Evolutionary conservation across 2,797 vertebrate species (phyloP).

Genomic region (Lophotriccus pileatus): DNA sequence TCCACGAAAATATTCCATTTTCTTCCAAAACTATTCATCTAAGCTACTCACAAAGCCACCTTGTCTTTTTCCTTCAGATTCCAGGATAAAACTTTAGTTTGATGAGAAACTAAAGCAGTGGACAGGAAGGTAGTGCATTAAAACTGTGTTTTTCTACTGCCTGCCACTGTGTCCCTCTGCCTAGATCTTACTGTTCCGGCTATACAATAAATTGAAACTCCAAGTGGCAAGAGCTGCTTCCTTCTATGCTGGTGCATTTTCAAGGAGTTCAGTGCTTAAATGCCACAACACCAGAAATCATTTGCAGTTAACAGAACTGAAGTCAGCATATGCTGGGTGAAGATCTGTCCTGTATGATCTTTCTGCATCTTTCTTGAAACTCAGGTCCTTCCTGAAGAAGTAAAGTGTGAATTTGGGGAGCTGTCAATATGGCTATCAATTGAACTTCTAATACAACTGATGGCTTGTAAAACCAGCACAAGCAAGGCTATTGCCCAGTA

Average conservation of each 20-base stretch:
- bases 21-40: not conserved
- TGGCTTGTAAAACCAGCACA: not conserved
- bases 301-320: not conserved
- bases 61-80: not conserved
- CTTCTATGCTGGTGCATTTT: not conserved
- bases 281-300: not conserved
- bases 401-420: not conserved
- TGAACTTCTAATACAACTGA: not conserved
- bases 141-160: not conserved
- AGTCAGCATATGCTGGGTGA: not conserved
- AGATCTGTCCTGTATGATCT: not conserved
- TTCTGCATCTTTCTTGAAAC: not conserved
- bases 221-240: not conserved
- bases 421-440: not conserved
- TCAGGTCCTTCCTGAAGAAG: not conserved
- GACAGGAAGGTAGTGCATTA: not conserved
- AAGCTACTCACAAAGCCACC: not conserved
- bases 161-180: not conserved
- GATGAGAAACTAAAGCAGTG: not conserved
- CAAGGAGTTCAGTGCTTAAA: not conserved
- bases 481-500: not conserved
- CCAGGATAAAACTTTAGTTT: not conserved
- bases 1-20: not conserved
- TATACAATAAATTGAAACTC: not conserved
- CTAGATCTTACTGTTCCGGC: not conserved